A percentile compares a stretch with the other conserved stretches of the same genome.
These are phyloP conservation scores for Meloe dianella DNA, from an alignment of 2,888 invertebrate species.

Conservation along the genomic window DNA sequence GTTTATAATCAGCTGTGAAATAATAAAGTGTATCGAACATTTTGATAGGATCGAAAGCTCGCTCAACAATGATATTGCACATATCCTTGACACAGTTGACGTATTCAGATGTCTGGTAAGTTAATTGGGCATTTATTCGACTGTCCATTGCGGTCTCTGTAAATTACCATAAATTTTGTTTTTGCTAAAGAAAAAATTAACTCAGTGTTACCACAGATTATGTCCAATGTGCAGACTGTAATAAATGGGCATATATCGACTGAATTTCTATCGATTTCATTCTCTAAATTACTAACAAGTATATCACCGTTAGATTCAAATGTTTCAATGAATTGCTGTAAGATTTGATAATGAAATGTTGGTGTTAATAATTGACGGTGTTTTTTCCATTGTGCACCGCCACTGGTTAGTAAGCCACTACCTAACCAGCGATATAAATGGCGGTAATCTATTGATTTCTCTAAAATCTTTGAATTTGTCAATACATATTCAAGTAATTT, in stretches of 20 bases:
- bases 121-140: slow-evolving; percentile 67
- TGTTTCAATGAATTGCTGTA: slow-evolving; percentile 72
- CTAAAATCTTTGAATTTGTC: slow-evolving; percentile 41
- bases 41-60: slow-evolving; percentile 59
- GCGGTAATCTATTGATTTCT: slow-evolving; percentile 46
- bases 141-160: slow-evolving; percentile 32
- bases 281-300: slow-evolving; percentile 63
- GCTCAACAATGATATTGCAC: slow-evolving; percentile 48
- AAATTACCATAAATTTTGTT: slow-evolving; percentile 3
- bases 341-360: slow-evolving; percentile 77
- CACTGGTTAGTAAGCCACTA: slow-evolving; percentile 47
- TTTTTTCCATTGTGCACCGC: slow-evolving; percentile 65
- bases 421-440: slow-evolving; percentile 48
- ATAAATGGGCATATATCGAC: slow-evolving; percentile 68
- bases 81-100: slow-evolving; percentile 71
- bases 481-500: slow-evolving; percentile 37
- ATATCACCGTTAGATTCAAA: slow-evolving; percentile 69
- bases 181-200: not conserved
- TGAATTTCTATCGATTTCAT: slow-evolving; percentile 52
- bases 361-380: slow-evolving; percentile 76
- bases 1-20: slow-evolving; percentile 65
- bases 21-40: slow-evolving; percentile 61
- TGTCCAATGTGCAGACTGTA: slow-evolving; percentile 66
- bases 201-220: slow-evolving; percentile 64
- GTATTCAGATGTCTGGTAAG: slow-evolving; percentile 70